Percentiles rank a stretch among this genome's conserved stretches.
Conservation (phyloP, 2,797 vertebrate species). For the Alfaro cultratus region DNA sequence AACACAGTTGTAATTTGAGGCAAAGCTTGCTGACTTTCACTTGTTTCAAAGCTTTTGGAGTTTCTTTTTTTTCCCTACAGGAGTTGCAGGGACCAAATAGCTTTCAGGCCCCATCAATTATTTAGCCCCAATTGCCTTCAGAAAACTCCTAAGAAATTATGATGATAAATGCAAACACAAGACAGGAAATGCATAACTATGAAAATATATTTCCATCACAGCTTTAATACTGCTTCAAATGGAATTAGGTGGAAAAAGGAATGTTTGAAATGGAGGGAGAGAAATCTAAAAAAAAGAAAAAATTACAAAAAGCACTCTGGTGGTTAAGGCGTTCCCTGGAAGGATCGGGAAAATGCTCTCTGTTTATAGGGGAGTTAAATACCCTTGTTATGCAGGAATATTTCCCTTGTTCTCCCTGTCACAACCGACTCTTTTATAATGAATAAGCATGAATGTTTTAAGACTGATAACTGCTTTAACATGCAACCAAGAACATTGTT, state of each 20-base stretch:
- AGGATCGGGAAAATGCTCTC: slow-evolving; percentile 46
- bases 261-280: slow-evolving; percentile 33
- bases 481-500: slow-evolving; percentile 57
- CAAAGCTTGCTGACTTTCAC: slow-evolving; percentile 42
- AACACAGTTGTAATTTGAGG: slow-evolving; percentile 56
- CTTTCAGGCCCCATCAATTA: slow-evolving; percentile 74
- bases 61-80: slow-evolving; percentile 33
- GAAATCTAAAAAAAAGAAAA: slow-evolving; percentile 20
- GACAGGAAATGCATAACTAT: slow-evolving; percentile 34
- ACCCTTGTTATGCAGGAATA: slow-evolving; percentile 48
- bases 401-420: slow-evolving; percentile 32
- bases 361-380: slow-evolving; percentile 48
- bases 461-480: slow-evolving; percentile 58
- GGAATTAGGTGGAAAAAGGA: slow-evolving; percentile 12
- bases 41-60: slow-evolving; percentile 46
- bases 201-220: slow-evolving; percentile 13
- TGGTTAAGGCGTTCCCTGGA: slow-evolving; percentile 46
- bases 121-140: slow-evolving; percentile 57
- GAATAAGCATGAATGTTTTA: slow-evolving; percentile 70
- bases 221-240: slow-evolving; percentile 45
- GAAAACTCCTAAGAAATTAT: slow-evolving; percentile 63
- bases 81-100: slow-evolving; percentile 50
- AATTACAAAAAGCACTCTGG: slow-evolving; percentile 46
- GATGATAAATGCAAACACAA: slow-evolving; percentile 56
- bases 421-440: slow-evolving; percentile 48